Evolutionary conservation across 2,113 vertebrate genomes (phyloP).

Genomic region (Phoxinus phoxinus): DNA sequence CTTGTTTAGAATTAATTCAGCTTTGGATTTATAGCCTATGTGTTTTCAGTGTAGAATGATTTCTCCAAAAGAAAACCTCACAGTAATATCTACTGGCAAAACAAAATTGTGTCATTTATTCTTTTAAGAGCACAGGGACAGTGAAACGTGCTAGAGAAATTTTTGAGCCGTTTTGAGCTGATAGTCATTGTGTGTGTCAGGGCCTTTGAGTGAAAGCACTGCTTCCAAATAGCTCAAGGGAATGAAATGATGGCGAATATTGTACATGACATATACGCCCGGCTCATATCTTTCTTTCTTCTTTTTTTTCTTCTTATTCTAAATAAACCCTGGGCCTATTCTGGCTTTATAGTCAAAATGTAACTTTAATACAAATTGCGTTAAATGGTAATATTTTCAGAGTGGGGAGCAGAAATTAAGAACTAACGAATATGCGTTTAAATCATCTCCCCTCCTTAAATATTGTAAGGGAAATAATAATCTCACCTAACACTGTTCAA

Average conservation of each 20-base stretch:
- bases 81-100: not conserved
- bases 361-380: not conserved
- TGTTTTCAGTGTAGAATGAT: not conserved
- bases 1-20: not conserved
- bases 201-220: slow-evolving; percentile 53
- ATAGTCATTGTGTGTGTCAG: slow-evolving; percentile 49
- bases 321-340: slow-evolving; percentile 13
- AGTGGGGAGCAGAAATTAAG: not conserved
- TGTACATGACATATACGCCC: slow-evolving; percentile 50
- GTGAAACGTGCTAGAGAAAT: slow-evolving; percentile 26
- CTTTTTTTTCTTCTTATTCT: not conserved
- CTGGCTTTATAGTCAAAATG: not conserved
- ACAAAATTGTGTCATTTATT: not conserved
- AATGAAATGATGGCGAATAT: slow-evolving; percentile 49
- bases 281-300: slow-evolving; percentile 27
- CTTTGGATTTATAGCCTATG: not conserved
- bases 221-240: slow-evolving; percentile 53
- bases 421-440: not conserved
- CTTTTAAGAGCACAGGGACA: not conserved
- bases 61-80: not conserved
- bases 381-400: slow-evolving; percentile 16
- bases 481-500: not conserved
- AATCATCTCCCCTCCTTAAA: not conserved
- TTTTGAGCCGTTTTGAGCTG: slow-evolving; percentile 36
- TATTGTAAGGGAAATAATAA: not conserved